Evolutionary conservation across 2,797 vertebrate genomes (phyloP).

Genomic region (Tympanoctomys barrerae): DNA sequence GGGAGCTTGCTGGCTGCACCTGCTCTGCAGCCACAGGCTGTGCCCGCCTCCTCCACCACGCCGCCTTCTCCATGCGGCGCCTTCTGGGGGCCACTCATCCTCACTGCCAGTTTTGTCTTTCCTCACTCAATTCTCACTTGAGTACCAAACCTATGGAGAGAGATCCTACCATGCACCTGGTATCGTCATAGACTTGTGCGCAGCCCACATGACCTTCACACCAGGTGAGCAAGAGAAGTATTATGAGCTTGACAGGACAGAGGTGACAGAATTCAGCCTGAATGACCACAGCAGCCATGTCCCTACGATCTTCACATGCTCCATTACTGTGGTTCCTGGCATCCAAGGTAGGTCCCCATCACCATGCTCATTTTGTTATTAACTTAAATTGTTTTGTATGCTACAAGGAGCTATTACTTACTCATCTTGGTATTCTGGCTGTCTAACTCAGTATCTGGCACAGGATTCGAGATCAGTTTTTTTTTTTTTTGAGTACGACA

Average conservation of each 20-base stretch:
- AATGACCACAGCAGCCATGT: neutral
- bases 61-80: neutral
- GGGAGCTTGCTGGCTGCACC: neutral
- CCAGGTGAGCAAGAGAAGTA: neutral
- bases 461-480: slow-evolving; percentile 26
- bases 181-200: neutral
- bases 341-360: neutral
- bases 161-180: neutral
- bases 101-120: neutral
- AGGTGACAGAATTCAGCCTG: neutral
- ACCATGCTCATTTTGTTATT: neutral
- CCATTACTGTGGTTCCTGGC: neutral
- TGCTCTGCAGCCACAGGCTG: neutral
- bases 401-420: neutral
- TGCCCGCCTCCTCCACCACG: neutral
- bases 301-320: neutral
- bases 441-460: neutral
- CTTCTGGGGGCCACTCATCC: neutral
- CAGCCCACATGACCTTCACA: neutral
- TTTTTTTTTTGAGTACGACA: neutral
- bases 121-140: neutral
- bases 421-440: slow-evolving; percentile 11
- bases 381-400: neutral
- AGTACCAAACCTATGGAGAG: neutral
- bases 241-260: neutral